A percentile compares a stretch with the other conserved stretches of the same genome.
phyloP scores from a whole-genome alignment of 30 jellyfish, hydroid and myxozoan genomes.

The Pseudorhiza aurosa region DNA sequence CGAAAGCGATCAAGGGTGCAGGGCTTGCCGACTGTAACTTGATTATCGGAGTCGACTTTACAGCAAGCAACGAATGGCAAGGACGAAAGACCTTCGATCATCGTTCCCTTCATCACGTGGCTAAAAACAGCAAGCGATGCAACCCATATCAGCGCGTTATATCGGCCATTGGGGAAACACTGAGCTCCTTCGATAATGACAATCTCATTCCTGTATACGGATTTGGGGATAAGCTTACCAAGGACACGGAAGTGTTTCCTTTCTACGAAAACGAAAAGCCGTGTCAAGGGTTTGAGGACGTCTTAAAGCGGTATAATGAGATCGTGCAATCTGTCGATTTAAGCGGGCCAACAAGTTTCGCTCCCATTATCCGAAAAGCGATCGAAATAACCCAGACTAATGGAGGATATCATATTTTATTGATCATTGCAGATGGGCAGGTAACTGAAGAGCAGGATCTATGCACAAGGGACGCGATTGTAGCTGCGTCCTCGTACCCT shows the following conservation, averaged over 20 bases:
- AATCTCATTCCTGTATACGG: constrained; percentile 85
- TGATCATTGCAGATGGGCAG: constrained; percentile 90
- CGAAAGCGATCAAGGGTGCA: constrained; percentile 80
- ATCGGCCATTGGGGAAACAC: constrained; percentile 63
- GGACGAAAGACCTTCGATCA: constrained; percentile 90
- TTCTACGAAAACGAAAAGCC: constrained; percentile 68
- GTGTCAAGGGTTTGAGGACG: constrained; percentile 81
- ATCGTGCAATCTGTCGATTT: constrained; percentile 71
- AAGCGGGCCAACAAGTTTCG: constrained; percentile 94
- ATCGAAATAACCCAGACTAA: constrained; percentile 43
- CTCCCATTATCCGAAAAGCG: constrained; percentile 81
- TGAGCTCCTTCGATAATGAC: constrained; percentile 80
- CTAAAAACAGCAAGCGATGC: constrained; percentile 40
- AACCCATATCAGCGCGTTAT: constrained; percentile 90
- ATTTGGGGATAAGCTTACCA: constrained; percentile 85
- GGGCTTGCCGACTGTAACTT: constrained; percentile 79
- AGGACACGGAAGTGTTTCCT: constrained; percentile 74
- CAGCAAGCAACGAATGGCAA: constrained; percentile 96
- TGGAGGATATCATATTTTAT: constrained; percentile 67
- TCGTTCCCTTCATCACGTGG: constrained; percentile 77
- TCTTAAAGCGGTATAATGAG: constrained; percentile 56
- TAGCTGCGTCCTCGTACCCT: constrained; percentile 79
- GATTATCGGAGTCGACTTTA: constrained; percentile 82
- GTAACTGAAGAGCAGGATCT: constrained; percentile 81
- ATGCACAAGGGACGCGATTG: constrained; percentile 74